Percentiles rank a stretch among this genome's conserved stretches.
Evolutionary conservation across 2,888 invertebrate genomes (phyloP).

Genomic region (Drosophila dives): DNA sequence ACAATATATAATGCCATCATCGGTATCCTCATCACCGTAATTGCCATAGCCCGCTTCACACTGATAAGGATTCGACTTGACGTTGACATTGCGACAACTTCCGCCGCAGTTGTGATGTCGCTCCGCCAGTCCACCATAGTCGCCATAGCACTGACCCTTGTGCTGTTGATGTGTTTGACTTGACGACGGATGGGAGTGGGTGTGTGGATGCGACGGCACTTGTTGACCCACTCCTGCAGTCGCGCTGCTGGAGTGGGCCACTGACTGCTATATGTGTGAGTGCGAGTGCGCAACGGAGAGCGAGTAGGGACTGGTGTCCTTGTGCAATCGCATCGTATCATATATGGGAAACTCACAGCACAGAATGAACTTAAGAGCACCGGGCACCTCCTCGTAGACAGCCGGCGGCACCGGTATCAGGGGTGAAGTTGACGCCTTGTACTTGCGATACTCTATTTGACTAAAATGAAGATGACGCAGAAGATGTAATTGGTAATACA

Average conservation of each 20-base stretch:
- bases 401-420: slow-evolving; percentile 94
- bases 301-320: slow-evolving; percentile 84
- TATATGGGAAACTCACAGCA: slow-evolving; percentile 97
- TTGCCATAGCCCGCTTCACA: slow-evolving; percentile 83
- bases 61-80: slow-evolving; percentile 83
- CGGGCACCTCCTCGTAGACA: slow-evolving; percentile 94
- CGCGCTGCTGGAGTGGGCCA: slow-evolving; percentile 83
- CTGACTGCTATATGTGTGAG: slow-evolving; percentile 85
- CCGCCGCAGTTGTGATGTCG: slow-evolving; percentile 82
- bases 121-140: slow-evolving; percentile 81
- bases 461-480: slow-evolving; percentile 83
- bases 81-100: slow-evolving; percentile 81
- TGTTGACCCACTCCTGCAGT: slow-evolving; percentile 76
- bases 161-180: slow-evolving; percentile 69
- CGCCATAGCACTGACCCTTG: slow-evolving; percentile 81
- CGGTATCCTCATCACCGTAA: slow-evolving; percentile 79
- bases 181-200: slow-evolving; percentile 41
- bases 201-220: slow-evolving; percentile 1
- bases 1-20: slow-evolving; percentile 82
- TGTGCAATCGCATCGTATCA: slow-evolving; percentile 88
- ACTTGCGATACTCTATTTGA: slow-evolving; percentile 93
- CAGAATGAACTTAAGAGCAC: slow-evolving; percentile 91
- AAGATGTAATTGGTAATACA: too few relatives aligned
- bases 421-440: slow-evolving; percentile 95
- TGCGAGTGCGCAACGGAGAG: slow-evolving; percentile 84